These are phyloP conservation scores for Diachrysia chrysitis DNA, from an alignment of 2,888 invertebrate genomes.

Conservation along the genomic window DNA sequence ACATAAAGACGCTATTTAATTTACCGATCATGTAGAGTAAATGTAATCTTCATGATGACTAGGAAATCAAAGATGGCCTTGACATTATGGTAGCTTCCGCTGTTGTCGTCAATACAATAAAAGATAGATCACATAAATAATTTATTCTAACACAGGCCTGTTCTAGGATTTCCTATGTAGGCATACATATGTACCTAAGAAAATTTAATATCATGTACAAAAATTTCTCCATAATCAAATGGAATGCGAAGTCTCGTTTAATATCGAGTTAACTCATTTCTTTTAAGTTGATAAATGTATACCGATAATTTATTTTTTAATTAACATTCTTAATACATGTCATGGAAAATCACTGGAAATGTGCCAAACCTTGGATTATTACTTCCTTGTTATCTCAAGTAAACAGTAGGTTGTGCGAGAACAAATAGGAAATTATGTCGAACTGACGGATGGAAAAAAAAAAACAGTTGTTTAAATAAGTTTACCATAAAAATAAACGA, in stretches of 20 bases:
- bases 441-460: not conserved
- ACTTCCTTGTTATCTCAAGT: not conserved
- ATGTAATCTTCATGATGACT: not conserved
- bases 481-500: too few species aligned
- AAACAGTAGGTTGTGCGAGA: not conserved
- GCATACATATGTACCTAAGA: too few species aligned
- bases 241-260: too few species aligned
- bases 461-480: too few species aligned
- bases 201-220: too few species aligned
- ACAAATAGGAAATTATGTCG: not conserved
- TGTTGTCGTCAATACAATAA: not conserved
- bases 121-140: not conserved
- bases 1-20: not conserved
- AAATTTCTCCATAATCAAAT: too few species aligned
- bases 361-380: not conserved
- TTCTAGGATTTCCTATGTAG: not conserved
- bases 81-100: not conserved
- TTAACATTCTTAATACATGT: not conserved
- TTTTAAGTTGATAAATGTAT: too few species aligned
- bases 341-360: not conserved
- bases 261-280: too few species aligned
- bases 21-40: not conserved
- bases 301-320: not conserved
- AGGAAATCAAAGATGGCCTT: not conserved
- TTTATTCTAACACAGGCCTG: not conserved